A percentile compares a stretch with the other conserved stretches of the same genome.
phyloP scores from a whole-genome alignment of 2,797 vertebrate species.

The Vipera ursinii region DNA sequence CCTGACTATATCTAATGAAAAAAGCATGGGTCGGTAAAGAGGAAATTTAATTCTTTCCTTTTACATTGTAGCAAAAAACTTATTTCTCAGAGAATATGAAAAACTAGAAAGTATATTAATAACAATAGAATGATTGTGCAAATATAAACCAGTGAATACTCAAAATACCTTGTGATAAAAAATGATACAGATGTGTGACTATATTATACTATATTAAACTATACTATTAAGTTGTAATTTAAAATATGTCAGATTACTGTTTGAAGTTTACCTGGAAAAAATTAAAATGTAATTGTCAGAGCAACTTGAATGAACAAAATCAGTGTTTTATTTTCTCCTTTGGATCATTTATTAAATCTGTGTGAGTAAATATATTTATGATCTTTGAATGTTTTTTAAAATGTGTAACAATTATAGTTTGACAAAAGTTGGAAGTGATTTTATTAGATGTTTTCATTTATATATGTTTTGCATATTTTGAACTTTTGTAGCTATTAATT shows the following conservation, averaged over 20 bases:
- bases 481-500: background rate
- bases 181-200: background rate
- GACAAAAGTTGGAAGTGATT: background rate
- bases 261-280: background rate
- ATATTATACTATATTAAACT: background rate
- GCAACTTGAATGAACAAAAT: background rate
- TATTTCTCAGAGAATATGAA: background rate
- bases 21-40: background rate
- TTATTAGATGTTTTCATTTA: background rate
- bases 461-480: background rate
- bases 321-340: background rate
- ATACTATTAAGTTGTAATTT: background rate
- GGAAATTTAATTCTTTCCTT: background rate
- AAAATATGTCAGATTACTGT: background rate
- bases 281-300: background rate
- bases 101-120: background rate
- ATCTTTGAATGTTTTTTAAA: background rate
- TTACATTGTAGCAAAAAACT: background rate
- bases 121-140: background rate
- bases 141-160: background rate
- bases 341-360: background rate
- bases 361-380: background rate
- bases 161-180: background rate
- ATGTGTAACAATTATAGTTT: background rate
- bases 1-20: background rate